Conservation (phyloP, 2,888 invertebrate genomes). For the Ichneumon xanthorius region DNA sequence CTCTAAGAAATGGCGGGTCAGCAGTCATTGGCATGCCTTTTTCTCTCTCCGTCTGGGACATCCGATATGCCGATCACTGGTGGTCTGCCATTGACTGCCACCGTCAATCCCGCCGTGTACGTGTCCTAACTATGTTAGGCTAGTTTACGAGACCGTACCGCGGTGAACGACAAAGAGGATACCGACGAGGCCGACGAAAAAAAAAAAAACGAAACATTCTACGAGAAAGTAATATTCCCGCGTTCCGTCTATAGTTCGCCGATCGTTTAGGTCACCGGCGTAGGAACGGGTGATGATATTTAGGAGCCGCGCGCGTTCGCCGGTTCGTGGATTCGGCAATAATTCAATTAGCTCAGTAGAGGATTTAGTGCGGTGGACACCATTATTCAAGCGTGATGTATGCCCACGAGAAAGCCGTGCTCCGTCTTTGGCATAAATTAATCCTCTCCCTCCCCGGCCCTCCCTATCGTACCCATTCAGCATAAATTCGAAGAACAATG, state of each 20-base stretch:
- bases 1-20: neutral
- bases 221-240: constrained; percentile 72
- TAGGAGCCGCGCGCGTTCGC: constrained; percentile 61
- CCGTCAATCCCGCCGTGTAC: constrained; percentile 1
- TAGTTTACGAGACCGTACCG: constrained; percentile 43
- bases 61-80: constrained; percentile 45
- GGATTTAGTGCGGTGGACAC: constrained; percentile 81
- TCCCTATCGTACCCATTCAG: constrained; percentile 75
- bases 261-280: constrained; percentile 57
- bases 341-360: constrained; percentile 81
- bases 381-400: constrained; percentile 82
- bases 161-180: constrained; percentile 56
- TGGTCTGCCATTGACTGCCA: constrained; percentile 27
- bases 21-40: constrained; percentile 20
- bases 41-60: constrained; percentile 30
- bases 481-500: constrained; percentile 84
- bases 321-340: constrained; percentile 78
- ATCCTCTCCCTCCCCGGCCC: constrained; percentile 28
- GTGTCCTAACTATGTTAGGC: constrained; percentile 23
- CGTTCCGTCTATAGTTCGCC: constrained; percentile 63
- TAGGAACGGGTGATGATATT: constrained; percentile 6
- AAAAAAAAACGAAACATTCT: constrained; percentile 1
- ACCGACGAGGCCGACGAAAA: constrained; percentile 60
- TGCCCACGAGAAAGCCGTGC: constrained; percentile 56
- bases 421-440: constrained; percentile 64